A percentile compares a stretch with the other conserved stretches of the same genome.
These are phyloP conservation scores for Meiosimyza decipiens DNA, from an alignment of 2,888 invertebrate genomes.

Conservation along the genomic window DNA sequence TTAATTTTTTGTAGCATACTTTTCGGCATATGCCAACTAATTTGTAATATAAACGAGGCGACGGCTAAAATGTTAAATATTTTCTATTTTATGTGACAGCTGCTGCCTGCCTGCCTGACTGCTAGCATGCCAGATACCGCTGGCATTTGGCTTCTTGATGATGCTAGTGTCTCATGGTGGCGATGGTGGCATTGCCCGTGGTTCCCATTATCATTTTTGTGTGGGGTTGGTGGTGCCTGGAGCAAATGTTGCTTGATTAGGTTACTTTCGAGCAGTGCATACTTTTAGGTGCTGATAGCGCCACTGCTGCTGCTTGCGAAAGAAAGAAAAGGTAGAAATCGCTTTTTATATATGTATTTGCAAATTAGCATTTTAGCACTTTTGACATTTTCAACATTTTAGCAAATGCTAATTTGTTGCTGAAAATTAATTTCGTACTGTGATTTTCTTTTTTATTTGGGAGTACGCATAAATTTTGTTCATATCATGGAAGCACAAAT, in stretches of 20 bases:
- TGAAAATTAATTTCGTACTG: background rate
- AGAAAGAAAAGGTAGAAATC: background rate
- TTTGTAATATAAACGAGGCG: slow-evolving; percentile 13
- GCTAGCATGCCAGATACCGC: background rate
- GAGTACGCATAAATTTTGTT: background rate
- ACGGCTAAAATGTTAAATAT: slow-evolving; percentile 19
- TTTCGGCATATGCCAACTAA: slow-evolving; percentile 30
- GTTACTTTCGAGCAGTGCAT: slow-evolving; percentile 12
- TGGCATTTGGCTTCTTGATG: slow-evolving; percentile 6
- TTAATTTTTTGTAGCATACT: slow-evolving; percentile 23
- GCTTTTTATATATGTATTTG: background rate
- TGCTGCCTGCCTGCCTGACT: slow-evolving; percentile 2
- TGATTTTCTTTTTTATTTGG: background rate
- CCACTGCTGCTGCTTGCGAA: too few species aligned
- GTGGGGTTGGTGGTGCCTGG: slow-evolving; percentile 7
- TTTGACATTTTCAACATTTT: background rate
- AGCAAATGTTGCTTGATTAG: slow-evolving; percentile 24
- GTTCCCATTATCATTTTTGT: slow-evolving; percentile 10
- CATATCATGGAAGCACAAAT: too few species aligned
- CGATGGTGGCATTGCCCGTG: background rate
- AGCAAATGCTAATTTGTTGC: slow-evolving; percentile 20
- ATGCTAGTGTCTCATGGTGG: background rate
- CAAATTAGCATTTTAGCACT: too few species aligned
- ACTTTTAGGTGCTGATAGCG: background rate
- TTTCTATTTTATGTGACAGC: slow-evolving; percentile 25